Percentiles rank a stretch among this genome's conserved stretches.
Conservation (phyloP, 2,888 invertebrate species). For the Imbricaverruca yamaguchii region DNA sequence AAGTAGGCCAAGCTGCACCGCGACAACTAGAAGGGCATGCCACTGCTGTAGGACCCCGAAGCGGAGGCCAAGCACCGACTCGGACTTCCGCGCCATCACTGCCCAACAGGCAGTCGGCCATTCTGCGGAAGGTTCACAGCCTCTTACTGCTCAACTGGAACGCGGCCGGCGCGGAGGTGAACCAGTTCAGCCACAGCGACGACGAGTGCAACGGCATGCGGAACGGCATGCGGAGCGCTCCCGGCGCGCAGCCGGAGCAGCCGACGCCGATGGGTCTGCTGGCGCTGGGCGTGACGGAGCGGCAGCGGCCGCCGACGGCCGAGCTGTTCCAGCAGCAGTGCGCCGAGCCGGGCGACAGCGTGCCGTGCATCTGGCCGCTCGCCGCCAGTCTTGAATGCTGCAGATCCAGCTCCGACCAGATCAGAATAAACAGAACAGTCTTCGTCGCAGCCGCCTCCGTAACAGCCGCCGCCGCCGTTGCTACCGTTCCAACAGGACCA, state of each 20-base stretch:
- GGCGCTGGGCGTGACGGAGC: background rate
- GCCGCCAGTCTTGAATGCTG: background rate
- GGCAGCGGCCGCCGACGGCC: background rate
- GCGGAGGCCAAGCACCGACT: background rate
- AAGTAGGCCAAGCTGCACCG: constrained; percentile 6
- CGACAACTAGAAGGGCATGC: background rate
- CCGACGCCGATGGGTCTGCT: constrained; percentile 1
- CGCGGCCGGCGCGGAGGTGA: background rate
- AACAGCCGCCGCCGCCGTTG: background rate
- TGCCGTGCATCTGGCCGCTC: background rate
- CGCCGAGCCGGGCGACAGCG: background rate
- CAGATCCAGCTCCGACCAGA: background rate
- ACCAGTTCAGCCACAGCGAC: background rate
- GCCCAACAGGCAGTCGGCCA: background rate
- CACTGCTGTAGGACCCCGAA: background rate
- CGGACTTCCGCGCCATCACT: background rate
- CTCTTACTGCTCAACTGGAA: background rate
- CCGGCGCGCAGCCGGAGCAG: background rate
- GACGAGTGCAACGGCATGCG: constrained; percentile 8
- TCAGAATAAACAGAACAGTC: background rate
- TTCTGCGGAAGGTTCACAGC: background rate
- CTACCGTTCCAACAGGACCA: background rate
- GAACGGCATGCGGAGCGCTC: background rate
- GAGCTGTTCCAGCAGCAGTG: constrained; percentile 20
- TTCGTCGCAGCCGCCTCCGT: background rate